Base-by-base conservation (phyloP, 2,797 vertebrate genomes). In the Trematomus bernacchii region DNA sequence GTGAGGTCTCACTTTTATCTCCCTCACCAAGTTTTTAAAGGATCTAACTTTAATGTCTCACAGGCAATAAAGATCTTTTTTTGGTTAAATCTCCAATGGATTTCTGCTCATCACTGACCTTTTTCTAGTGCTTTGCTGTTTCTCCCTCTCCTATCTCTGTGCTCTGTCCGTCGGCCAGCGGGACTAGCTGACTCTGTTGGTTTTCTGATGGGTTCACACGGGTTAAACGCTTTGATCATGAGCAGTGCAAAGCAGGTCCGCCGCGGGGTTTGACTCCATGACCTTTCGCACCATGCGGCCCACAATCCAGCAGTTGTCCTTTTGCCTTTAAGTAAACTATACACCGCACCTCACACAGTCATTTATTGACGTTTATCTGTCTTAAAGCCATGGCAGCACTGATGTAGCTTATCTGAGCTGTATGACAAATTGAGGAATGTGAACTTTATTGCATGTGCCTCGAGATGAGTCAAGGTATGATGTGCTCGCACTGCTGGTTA, bases 181-280 rank as follows among this genome's bases (percentile, higher is more conserved):
- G 44, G 52, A 67, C 30, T 74, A 67, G 80, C 85, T 83, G 81
- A 88, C 61, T 87, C 57, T 62, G 66, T 68, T 72, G 55, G 33
- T 77, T 82, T 82, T 82, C 67, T 64, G 71, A 77, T 65, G 16
- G 72, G 83, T 89, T 93, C 82, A 87, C 54, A 19, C 0, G 40
- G 85, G 83, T 89, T 89, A 86, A 91, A 87, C 66, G 82, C 89
- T 83, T 85, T 82, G 67, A 89, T 90, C 66, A 64, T 53, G 60
- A 83, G 66, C 44, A 27, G 66, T 57, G 73, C 0, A 11, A 76
- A 50, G 30, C 60, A 19, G 51, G 48, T 71, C 80, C 33, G 8
- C 67, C 52, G 16, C 60, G 69, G 65, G 70, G 43, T 87, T 75
- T 70, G 73, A 76, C 86, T 53, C 53, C 1, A 0, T 79, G 80